Conservation (phyloP, 2,888 invertebrate genomes). For the Euclidia mi region DNA sequence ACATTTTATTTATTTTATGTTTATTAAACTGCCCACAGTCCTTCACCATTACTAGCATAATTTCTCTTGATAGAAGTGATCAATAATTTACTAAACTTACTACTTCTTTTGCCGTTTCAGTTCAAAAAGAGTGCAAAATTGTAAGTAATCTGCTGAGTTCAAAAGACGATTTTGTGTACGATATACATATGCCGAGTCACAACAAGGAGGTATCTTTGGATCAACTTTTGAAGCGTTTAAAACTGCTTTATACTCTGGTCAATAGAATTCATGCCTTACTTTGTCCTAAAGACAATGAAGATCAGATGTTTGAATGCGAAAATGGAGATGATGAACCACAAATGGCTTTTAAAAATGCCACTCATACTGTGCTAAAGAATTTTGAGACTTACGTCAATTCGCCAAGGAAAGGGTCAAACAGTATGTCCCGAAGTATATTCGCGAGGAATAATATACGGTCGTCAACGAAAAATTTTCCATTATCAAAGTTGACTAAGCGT, state of each 20-base stretch:
- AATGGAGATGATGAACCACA: constrained; percentile 60
- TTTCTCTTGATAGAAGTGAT: no score
- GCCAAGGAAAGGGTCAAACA: constrained; percentile 57
- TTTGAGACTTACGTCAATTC: constrained; percentile 71
- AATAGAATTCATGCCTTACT: constrained; percentile 73
- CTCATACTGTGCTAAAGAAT: constrained; percentile 71
- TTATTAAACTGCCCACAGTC: no score
- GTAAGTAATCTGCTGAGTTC: constrained; percentile 75
- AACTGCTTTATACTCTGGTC: constrained; percentile 79
- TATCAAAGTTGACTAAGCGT: constrained; percentile 74
- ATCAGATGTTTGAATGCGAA: constrained; percentile 68
- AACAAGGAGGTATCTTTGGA: constrained; percentile 65
- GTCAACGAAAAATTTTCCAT: constrained; percentile 70
- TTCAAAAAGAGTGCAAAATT: constrained; percentile 80
- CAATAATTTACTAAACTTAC: not conserved
- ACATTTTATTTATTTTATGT: no score
- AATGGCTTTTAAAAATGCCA: constrained; percentile 60
- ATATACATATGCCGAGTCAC: constrained; percentile 59
- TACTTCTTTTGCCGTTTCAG: constrained; percentile 61
- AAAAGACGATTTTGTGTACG: constrained; percentile 64
- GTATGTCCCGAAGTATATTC: constrained; percentile 76
- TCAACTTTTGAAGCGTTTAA: constrained; percentile 77
- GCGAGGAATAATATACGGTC: constrained; percentile 74
- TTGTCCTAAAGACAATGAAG: constrained; percentile 77
- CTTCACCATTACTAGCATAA: no score